Percentiles rank a stretch among this genome's conserved stretches.
Evolutionary conservation across 2,113 vertebrate genomes (phyloP).

Genomic region (Choloepus hoffmanni): DNA sequence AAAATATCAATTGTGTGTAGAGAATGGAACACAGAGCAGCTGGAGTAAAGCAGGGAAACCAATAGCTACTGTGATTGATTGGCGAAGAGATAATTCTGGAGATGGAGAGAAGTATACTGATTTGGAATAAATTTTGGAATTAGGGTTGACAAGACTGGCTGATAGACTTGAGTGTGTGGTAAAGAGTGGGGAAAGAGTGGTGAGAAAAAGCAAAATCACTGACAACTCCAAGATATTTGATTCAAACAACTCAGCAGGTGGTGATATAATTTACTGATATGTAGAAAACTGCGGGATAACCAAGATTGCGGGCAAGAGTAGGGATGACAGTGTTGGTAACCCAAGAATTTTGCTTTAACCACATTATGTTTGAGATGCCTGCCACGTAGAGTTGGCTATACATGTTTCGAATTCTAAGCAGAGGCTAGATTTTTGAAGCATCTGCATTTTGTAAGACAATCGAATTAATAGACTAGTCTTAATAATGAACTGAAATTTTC

Average conservation of each 20-base stretch:
- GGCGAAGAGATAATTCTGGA: background rate
- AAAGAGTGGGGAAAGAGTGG: rapidly evolving
- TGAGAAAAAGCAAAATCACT: background rate
- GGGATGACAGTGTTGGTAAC: background rate
- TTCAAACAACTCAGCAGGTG: background rate
- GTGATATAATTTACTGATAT: background rate
- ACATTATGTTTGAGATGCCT: background rate
- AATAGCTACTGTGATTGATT: background rate
- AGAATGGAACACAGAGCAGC: background rate
- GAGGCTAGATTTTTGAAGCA: background rate
- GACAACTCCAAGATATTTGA: background rate
- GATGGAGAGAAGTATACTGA: background rate
- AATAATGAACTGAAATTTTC: background rate
- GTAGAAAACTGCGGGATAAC: background rate
- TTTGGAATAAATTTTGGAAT: background rate
- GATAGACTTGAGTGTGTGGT: background rate
- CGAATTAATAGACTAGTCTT: background rate
- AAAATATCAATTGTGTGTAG: background rate
- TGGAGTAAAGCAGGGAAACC: background rate
- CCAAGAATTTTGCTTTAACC: background rate
- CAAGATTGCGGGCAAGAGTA: background rate
- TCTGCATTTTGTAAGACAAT: background rate
- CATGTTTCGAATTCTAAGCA: background rate
- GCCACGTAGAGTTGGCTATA: background rate
- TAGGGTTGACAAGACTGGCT: background rate